These are phyloP conservation scores for Struthidea cinerea DNA, from an alignment of 2,113 vertebrate genomes.

Conservation along the genomic window DNA sequence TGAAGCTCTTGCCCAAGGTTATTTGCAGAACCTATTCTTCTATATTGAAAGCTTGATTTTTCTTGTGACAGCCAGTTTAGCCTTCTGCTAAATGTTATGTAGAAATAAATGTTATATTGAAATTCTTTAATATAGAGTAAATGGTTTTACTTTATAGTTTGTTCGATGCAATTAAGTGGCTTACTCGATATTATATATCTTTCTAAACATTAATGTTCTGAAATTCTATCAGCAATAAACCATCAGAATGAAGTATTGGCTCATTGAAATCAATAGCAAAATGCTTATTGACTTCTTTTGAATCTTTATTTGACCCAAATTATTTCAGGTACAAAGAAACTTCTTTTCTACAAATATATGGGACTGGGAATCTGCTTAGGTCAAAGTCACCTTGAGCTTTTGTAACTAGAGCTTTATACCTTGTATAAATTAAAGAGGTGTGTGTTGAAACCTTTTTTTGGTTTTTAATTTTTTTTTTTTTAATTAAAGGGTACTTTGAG, in stretches of 20 bases:
- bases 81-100: background rate
- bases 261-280: slow-evolving; percentile 13
- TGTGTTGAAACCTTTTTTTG: background rate
- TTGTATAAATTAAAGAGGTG: background rate
- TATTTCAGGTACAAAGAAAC: background rate
- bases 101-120: background rate
- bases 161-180: background rate
- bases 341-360: background rate
- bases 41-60: background rate
- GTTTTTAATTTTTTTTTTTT: background rate
- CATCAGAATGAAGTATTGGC: slow-evolving; percentile 4
- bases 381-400: background rate
- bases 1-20: background rate
- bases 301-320: background rate
- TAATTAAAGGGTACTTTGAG: background rate
- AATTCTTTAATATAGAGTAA: slow-evolving; percentile 8
- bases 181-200: background rate
- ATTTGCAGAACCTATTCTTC: background rate
- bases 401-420: background rate
- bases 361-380: background rate
- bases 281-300: slow-evolving; percentile 17
- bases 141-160: background rate
- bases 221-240: slow-evolving; percentile 5
- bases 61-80: background rate
- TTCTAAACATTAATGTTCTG: slow-evolving; percentile 14